Evolutionary conservation across 2,888 invertebrate species (phyloP).

Genomic region (Tubulanus polymorphus): DNA sequence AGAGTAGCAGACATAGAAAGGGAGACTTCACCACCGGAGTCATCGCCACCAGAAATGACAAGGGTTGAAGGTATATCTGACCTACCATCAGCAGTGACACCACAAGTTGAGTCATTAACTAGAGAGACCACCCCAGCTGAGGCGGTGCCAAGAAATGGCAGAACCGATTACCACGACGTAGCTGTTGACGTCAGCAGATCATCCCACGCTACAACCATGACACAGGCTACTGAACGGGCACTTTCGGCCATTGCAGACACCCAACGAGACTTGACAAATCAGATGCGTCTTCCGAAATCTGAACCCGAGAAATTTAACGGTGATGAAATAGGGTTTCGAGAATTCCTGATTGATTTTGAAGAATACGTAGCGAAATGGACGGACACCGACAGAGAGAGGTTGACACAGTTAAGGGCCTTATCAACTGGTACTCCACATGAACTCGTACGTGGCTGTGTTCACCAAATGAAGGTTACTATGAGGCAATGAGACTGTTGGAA

Average conservation of each 20-base stretch:
- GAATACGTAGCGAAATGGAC: conserved; percentile 10
- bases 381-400: conserved; percentile 18
- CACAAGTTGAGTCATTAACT: too few species aligned
- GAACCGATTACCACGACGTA: too few species aligned
- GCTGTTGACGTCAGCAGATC: too few species aligned
- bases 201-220: background rate
- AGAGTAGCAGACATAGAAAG: too few species aligned
- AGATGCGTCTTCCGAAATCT: conserved; percentile 14
- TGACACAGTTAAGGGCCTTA: conserved; percentile 22
- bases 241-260: background rate
- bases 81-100: too few species aligned
- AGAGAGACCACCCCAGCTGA: too few species aligned
- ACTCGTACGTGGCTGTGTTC: conserved; percentile 21
- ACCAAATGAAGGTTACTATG: conserved; percentile 13
- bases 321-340: conserved; percentile 17
- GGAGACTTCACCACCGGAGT: too few species aligned
- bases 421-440: conserved; percentile 18
- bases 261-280: background rate
- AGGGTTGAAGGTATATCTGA: too few species aligned
- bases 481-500: conserved; percentile 17
- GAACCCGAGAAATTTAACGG: conserved; percentile 21
- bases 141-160: background rate
- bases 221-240: background rate
- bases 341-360: conserved; percentile 21
- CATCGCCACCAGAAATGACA: too few species aligned